A percentile compares a stretch with the other conserved stretches of the same genome.
phyloP scores from a whole-genome alignment of 1,140 invertebrate genomes.

The Drosophila navojoa region DNA sequence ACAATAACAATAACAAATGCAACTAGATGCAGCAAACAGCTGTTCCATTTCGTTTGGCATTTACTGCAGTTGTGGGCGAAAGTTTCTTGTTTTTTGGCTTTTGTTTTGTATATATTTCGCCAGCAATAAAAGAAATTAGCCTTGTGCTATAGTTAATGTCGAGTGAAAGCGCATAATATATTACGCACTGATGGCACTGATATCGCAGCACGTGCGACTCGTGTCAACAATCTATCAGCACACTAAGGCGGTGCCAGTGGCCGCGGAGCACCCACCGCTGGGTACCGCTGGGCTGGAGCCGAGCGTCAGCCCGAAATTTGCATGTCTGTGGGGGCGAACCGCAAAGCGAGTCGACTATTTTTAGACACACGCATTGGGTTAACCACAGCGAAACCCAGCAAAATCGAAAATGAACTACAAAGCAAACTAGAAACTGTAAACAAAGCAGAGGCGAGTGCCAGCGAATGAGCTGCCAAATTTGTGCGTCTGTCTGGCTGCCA shows the following conservation, averaged over 20 bases:
- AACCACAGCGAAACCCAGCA: constrained; percentile 6
- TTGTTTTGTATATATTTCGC: constrained; percentile 39
- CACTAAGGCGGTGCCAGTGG: constrained; percentile 11
- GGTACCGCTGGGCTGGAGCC: not conserved
- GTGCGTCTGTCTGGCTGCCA: constrained; percentile 11
- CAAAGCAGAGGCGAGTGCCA: constrained; percentile 22
- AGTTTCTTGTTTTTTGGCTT: constrained; percentile 49
- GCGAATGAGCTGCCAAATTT: not conserved
- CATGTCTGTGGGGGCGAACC: constrained; percentile 48
- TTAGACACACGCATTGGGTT: constrained; percentile 19
- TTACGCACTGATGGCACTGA: constrained; percentile 49
- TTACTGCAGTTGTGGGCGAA: constrained; percentile 69
- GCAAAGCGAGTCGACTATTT: constrained; percentile 26
- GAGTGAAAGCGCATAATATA: constrained; percentile 61
- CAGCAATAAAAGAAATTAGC: constrained; percentile 50
- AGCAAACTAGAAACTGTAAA: constrained; percentile 35
- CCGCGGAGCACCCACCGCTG: constrained; percentile 1
- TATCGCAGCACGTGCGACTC: constrained; percentile 31
- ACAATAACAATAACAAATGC: constrained; percentile 25
- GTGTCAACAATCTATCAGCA: constrained; percentile 42
- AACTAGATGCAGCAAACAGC: constrained; percentile 48
- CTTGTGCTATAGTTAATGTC: constrained; percentile 34
- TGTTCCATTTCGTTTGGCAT: constrained; percentile 75
- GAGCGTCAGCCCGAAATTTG: constrained; percentile 58
- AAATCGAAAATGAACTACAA: constrained; percentile 28